These are phyloP conservation scores for Trachelus stipa DNA, from an alignment of 2,888 invertebrate species.

Conservation along the genomic window DNA sequence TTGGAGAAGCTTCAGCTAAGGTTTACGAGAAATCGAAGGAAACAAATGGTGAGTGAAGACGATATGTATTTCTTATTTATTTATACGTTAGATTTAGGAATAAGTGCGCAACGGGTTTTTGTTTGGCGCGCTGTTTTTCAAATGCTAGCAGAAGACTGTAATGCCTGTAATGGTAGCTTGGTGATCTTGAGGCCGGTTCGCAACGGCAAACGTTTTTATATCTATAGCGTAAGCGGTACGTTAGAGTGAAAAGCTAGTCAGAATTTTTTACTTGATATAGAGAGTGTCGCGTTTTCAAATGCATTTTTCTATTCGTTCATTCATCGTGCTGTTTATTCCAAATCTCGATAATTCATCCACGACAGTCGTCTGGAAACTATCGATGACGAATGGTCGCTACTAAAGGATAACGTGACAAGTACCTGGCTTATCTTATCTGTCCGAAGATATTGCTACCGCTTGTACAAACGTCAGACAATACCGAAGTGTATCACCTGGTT, in stretches of 20 bases:
- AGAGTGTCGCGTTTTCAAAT: neutral
- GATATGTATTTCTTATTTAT: neutral
- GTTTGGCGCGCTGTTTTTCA: constrained; percentile 54
- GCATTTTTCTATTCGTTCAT: neutral
- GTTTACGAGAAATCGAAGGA: constrained; percentile 9
- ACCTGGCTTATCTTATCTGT: neutral
- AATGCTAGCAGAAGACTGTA: constrained; percentile 38
- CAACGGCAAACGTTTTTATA: constrained; percentile 2
- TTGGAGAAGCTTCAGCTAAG: constrained; percentile 30
- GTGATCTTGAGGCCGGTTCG: neutral
- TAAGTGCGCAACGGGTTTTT: constrained; percentile 24
- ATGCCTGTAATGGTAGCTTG: constrained; percentile 4
- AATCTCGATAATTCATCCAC: neutral
- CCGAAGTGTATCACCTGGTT: neutral
- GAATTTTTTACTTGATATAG: neutral
- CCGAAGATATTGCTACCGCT: neutral
- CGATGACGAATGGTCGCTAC: neutral
- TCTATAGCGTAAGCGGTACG: constrained; percentile 1
- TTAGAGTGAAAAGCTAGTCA: neutral
- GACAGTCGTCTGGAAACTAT: neutral
- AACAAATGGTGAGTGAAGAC: constrained; percentile 49
- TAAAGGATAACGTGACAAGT: neutral
- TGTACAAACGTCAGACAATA: neutral
- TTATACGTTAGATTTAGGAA: neutral
- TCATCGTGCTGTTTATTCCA: neutral